Percentiles rank a stretch among this genome's conserved stretches.
Evolutionary conservation across 2,113 vertebrate species (phyloP).

Genomic region (Vimba vimba): DNA sequence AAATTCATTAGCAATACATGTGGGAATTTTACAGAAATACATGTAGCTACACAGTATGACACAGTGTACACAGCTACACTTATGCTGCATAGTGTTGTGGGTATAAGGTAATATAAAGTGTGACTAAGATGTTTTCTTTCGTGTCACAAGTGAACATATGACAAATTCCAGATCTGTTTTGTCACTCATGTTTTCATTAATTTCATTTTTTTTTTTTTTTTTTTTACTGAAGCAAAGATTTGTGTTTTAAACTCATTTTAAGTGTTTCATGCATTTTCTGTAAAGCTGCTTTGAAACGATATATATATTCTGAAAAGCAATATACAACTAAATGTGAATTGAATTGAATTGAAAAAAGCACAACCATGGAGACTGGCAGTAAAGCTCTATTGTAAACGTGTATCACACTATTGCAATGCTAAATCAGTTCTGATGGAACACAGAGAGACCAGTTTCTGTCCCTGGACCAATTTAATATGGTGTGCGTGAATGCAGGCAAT

Average conservation of each 20-base stretch:
- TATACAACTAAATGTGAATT: too few species aligned
- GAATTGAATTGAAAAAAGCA: too few species aligned
- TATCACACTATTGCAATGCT: neutral
- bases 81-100: too few species aligned
- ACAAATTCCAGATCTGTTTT: neutral
- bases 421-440: conserved; percentile 13
- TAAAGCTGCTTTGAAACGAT: too few species aligned
- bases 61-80: too few species aligned
- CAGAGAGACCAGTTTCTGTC: neutral
- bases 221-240: neutral
- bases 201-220: too few species aligned
- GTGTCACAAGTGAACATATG: neutral
- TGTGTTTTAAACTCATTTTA: neutral
- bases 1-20: too few species aligned
- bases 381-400: neutral
- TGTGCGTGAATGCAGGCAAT: neutral
- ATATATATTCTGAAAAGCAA: too few species aligned
- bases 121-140: neutral
- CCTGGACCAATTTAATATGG: neutral
- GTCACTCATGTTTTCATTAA: too few species aligned
- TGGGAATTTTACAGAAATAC: too few species aligned
- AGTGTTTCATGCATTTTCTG: neutral
- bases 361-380: neutral
- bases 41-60: too few species aligned
- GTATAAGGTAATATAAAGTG: too few species aligned